A percentile compares a stretch with the other conserved stretches of the same genome.
These are phyloP conservation scores for Coremacera marginata DNA, from an alignment of 2,888 invertebrate genomes.

Conservation along the genomic window DNA sequence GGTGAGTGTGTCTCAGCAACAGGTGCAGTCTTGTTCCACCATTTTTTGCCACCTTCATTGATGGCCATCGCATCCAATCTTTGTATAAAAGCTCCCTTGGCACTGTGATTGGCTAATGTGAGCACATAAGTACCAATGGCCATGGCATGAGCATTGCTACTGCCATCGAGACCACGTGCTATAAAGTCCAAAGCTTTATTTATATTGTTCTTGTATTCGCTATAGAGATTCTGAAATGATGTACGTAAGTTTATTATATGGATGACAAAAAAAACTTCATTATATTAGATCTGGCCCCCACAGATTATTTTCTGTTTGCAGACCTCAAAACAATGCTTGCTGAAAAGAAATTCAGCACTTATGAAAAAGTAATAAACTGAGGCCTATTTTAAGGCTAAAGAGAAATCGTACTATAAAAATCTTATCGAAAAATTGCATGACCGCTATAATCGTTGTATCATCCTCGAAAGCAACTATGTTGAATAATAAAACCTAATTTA, in stretches of 20 bases:
- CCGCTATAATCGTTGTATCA: no score
- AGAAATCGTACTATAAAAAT: no score
- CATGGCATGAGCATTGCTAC: conserved; percentile 77
- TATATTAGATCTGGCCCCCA: no score
- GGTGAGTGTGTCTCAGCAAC: conserved; percentile 74
- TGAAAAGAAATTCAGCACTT: no score
- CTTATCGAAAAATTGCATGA: no score
- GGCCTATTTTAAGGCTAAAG: no score
- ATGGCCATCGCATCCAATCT: conserved; percentile 72
- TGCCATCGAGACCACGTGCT: conserved; percentile 75
- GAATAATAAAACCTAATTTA: no score
- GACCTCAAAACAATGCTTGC: no score
- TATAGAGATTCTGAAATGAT: conserved; percentile 59
- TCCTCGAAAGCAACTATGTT: no score
- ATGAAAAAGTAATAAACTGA: no score
- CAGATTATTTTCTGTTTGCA: no score
- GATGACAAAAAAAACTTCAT: background rate
- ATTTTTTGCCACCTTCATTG: conserved; percentile 76
- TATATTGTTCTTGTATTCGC: conserved; percentile 74
- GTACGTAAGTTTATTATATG: background rate
- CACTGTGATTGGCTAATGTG: conserved; percentile 80
- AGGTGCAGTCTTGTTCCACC: conserved; percentile 82
- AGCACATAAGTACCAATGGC: conserved; percentile 85
- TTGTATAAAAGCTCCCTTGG: conserved; percentile 77
- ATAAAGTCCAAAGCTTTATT: conserved; percentile 85